Evolutionary conservation across 2,888 invertebrate genomes (phyloP).

Genomic region (Protodeltote pygarga): DNA sequence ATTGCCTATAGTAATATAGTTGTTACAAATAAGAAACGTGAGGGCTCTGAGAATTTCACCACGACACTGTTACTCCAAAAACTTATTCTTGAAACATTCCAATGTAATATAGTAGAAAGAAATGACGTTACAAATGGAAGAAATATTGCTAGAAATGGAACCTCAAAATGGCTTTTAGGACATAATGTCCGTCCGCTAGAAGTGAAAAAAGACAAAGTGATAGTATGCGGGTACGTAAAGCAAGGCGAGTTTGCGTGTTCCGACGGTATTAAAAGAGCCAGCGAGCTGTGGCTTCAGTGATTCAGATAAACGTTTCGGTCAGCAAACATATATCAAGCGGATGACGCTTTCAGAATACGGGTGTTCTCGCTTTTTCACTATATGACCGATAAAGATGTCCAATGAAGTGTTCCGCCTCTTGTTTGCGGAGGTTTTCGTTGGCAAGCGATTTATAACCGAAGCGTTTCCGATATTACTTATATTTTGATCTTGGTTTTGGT

Average conservation of each 20-base stretch:
- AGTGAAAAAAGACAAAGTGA: conserved; percentile 73
- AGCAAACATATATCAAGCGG: conserved; percentile 75
- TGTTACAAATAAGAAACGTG: not conserved
- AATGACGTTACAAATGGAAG: conserved; percentile 73
- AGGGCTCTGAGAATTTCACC: conserved; percentile 3
- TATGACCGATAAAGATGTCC: conserved; percentile 68
- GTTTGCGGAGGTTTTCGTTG: conserved; percentile 47
- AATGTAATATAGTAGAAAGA: conserved; percentile 62
- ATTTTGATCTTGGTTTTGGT: conserved; percentile 5
- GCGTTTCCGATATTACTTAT: conserved; percentile 10
- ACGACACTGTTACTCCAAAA: conserved; percentile 12
- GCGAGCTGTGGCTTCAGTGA: conserved; percentile 70
- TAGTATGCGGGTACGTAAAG: conserved; percentile 63
- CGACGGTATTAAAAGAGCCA: conserved; percentile 63
- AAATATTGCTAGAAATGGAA: conserved; percentile 72
- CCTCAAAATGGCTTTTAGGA: conserved; percentile 68
- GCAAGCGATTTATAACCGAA: conserved; percentile 27
- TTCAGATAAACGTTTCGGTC: conserved; percentile 80
- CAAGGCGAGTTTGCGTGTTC: conserved; percentile 54
- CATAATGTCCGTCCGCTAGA: conserved; percentile 67
- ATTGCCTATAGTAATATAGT: not conserved
- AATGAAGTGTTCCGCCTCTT: conserved; percentile 62
- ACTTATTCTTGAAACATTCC: conserved; percentile 38
- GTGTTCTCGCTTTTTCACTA: conserved; percentile 61
- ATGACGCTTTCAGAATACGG: conserved; percentile 70